These are phyloP conservation scores for Ictalurus punctatus DNA, from an alignment of 2,113 vertebrate genomes.

Conservation along the genomic window DNA sequence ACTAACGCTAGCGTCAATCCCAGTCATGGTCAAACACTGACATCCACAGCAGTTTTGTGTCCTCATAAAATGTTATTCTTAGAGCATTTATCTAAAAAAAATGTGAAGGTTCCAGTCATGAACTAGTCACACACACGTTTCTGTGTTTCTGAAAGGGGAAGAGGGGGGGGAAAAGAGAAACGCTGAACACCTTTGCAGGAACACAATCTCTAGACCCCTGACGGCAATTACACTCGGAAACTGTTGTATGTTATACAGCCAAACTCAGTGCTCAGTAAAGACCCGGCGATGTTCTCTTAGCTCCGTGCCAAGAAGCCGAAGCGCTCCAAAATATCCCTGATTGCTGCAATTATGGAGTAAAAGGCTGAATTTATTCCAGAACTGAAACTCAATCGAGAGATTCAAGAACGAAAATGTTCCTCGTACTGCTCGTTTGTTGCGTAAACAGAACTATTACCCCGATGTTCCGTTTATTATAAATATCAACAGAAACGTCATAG, in stretches of 20 bases:
- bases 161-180: background rate
- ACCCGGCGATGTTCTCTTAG: background rate
- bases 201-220: background rate
- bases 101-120: background rate
- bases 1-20: background rate
- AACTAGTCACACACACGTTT: background rate
- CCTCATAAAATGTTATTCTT: background rate
- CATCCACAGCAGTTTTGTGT: background rate
- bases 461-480: background rate
- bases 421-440: constrained; percentile 50
- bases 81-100: background rate
- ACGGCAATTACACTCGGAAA: constrained; percentile 8
- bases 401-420: constrained; percentile 38
- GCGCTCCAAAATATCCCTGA: constrained; percentile 54
- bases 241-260: background rate
- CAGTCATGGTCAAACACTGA: background rate
- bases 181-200: background rate
- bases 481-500: background rate
- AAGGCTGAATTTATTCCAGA: constrained; percentile 44
- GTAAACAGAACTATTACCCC: background rate
- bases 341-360: constrained; percentile 59
- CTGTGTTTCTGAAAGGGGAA: background rate
- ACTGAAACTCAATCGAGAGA: constrained; percentile 13
- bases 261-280: constrained; percentile 10
- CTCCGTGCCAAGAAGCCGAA: constrained; percentile 53